Evolutionary conservation across 2,797 vertebrate genomes (phyloP).

Genomic region (Mareca penelope): DNA sequence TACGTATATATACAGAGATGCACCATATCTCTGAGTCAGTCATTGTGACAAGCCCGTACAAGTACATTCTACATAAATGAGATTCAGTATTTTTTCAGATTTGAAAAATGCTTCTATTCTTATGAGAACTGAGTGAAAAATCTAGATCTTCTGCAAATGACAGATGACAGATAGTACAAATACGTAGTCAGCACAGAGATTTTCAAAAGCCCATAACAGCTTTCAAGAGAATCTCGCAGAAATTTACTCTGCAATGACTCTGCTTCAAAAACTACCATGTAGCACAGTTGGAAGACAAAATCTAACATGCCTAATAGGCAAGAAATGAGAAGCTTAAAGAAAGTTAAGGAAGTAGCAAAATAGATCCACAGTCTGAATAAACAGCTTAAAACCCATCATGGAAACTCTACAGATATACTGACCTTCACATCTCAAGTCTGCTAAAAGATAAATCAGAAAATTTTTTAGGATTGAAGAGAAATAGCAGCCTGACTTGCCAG

Average conservation of each 20-base stretch:
- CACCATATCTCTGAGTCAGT: not conserved
- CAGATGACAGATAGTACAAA: not conserved
- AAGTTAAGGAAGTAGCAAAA: not conserved
- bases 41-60: not conserved
- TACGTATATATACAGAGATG: fast-evolving
- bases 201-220: not conserved
- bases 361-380: not conserved
- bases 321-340: not conserved
- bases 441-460: not conserved
- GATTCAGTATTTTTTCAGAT: not conserved
- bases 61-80: not conserved
- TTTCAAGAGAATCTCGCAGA: not conserved
- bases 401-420: not conserved
- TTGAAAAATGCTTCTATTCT: not conserved
- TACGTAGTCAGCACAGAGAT: not conserved
- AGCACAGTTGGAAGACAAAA: not conserved
- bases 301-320: not conserved
- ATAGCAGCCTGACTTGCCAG: not conserved
- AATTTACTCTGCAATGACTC: not conserved
- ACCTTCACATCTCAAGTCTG: not conserved
- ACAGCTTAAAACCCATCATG: not conserved
- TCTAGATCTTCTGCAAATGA: not conserved
- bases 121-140: not conserved
- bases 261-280: not conserved
- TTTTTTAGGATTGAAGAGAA: not conserved